Conservation (phyloP, 2,113 vertebrate genomes). For the Agapornis roseicollis region DNA sequence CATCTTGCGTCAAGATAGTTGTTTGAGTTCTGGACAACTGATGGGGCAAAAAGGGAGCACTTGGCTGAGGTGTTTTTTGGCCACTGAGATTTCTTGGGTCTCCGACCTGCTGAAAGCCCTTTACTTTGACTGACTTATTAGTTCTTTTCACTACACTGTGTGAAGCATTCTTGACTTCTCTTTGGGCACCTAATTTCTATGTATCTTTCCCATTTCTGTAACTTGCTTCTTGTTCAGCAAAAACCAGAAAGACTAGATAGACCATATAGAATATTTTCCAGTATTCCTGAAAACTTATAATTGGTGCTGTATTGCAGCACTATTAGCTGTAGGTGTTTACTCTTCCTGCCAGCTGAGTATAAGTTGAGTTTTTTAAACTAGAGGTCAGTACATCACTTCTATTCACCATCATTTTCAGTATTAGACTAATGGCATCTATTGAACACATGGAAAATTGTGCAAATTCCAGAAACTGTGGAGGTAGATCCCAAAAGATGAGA, state of each 20-base stretch:
- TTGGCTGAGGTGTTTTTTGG: neutral
- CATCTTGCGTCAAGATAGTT: neutral
- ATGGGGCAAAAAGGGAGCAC: neutral
- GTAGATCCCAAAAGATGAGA: neutral
- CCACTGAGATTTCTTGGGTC: neutral
- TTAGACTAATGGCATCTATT: neutral
- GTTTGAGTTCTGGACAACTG: neutral
- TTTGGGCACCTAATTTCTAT: neutral
- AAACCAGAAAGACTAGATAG: neutral
- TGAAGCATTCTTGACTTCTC: neutral
- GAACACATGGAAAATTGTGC: neutral
- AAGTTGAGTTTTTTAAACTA: neutral
- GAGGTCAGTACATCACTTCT: neutral
- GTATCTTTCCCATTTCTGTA: neutral
- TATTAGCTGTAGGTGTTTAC: neutral
- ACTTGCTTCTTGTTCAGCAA: neutral
- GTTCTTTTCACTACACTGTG: neutral
- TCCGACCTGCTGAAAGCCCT: conserved; percentile 19
- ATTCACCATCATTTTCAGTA: neutral
- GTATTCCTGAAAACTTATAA: neutral
- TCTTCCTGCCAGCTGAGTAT: neutral
- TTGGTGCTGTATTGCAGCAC: neutral
- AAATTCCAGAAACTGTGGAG: neutral
- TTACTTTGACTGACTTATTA: neutral
- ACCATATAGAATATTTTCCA: neutral